Evolutionary conservation across 2,113 vertebrate genomes (phyloP).

Genomic region (Platanista minor): DNA sequence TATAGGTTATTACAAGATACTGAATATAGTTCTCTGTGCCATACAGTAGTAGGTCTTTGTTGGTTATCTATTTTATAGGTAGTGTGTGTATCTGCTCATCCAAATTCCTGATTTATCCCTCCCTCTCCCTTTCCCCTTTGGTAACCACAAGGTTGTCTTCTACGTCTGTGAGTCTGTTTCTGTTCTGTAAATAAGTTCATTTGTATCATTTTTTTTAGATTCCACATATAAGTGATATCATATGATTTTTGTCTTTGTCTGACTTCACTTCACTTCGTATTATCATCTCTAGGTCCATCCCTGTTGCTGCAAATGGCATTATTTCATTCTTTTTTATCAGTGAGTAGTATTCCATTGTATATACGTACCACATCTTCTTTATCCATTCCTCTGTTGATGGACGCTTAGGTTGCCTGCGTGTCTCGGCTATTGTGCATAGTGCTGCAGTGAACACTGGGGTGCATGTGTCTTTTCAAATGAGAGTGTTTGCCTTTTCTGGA

Average conservation of each 20-base stretch:
- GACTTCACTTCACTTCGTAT: neutral
- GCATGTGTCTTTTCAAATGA: neutral
- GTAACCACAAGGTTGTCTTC: too few relatives aligned
- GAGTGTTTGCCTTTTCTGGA: too few relatives aligned
- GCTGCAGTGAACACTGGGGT: neutral
- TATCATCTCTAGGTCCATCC: neutral
- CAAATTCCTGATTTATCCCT: too few relatives aligned
- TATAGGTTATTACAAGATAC: neutral
- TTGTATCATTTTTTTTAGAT: too few relatives aligned
- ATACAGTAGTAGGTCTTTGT: too few relatives aligned
- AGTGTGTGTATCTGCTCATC: too few relatives aligned
- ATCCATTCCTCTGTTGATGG: neutral
- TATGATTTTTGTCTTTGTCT: neutral
- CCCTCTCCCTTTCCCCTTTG: too few relatives aligned
- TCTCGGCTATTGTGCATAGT: neutral
- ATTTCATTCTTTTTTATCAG: rapidly evolving
- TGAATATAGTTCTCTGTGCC: neutral
- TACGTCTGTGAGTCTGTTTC: too few relatives aligned
- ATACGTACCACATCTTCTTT: rapidly evolving
- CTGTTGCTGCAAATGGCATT: rapidly evolving
- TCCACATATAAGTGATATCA: rapidly evolving
- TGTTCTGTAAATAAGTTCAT: too few relatives aligned
- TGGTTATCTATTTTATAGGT: too few relatives aligned
- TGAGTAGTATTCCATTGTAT: rapidly evolving
- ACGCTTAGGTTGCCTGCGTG: neutral